Percentiles rank a stretch among this genome's conserved stretches.
These are phyloP conservation scores for Lasius platythorax DNA, from an alignment of 2,888 invertebrate genomes.

Conservation along the genomic window DNA sequence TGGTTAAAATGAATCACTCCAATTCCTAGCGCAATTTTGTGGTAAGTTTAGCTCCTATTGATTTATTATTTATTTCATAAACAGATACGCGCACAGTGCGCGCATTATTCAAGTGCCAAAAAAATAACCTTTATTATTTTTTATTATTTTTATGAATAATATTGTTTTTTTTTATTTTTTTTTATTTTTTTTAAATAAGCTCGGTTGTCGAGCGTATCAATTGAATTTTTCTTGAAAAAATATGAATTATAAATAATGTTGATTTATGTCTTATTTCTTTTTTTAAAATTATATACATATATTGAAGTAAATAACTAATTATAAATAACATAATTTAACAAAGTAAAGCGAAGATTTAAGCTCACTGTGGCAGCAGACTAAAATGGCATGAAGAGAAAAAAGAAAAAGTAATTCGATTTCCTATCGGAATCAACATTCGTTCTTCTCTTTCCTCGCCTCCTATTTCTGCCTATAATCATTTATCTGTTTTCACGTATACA, in stretches of 20 bases:
- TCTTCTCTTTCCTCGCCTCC: slow-evolving; percentile 41
- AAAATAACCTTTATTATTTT: slow-evolving; percentile 10
- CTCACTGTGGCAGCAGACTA: slow-evolving; percentile 82
- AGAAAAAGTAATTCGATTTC: slow-evolving; percentile 54
- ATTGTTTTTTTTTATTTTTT: background rate
- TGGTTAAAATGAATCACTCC: slow-evolving; percentile 81
- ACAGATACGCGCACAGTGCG: slow-evolving; percentile 28
- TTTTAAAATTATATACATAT: background rate
- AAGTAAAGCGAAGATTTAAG: slow-evolving; percentile 39
- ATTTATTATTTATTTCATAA: slow-evolving; percentile 61
- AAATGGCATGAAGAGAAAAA: slow-evolving; percentile 77
- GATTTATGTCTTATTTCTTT: slow-evolving; percentile 15
- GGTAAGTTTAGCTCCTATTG: slow-evolving; percentile 81
- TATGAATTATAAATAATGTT: background rate
- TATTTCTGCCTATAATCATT: slow-evolving; percentile 36
- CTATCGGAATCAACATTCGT: slow-evolving; percentile 60
- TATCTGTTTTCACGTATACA: slow-evolving; percentile 54
- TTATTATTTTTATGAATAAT: slow-evolving; percentile 12
- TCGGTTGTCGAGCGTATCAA: background rate
- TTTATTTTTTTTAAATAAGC: background rate
- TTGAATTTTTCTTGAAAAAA: slow-evolving; percentile 17
- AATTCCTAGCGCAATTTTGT: slow-evolving; percentile 80
- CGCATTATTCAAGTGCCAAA: slow-evolving; percentile 31
- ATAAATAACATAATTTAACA: background rate
- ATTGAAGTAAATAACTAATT: slow-evolving; percentile 18